Conservation (phyloP, 2,113 vertebrate species). For the Gambusia holbrooki region DNA sequence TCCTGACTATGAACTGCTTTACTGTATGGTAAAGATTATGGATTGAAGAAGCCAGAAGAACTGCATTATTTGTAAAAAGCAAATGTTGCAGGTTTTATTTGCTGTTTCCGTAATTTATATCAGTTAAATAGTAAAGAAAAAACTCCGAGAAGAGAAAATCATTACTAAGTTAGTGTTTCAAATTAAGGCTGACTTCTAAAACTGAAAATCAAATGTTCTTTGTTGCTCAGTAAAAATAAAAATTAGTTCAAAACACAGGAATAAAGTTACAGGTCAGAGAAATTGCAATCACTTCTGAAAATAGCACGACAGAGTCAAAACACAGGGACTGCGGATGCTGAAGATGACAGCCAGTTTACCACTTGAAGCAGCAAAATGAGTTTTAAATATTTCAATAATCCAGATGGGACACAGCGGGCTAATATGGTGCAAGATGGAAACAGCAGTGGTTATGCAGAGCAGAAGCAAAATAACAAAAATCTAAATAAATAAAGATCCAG, state of each 20-base stretch:
- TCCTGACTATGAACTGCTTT: too few relatives aligned
- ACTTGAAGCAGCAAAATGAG: slow-evolving; percentile 22
- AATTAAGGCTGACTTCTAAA: background rate
- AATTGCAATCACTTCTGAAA: background rate
- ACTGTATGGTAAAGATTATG: too few relatives aligned
- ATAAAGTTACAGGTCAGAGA: background rate
- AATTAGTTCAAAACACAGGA: background rate
- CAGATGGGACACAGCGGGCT: slow-evolving; percentile 26
- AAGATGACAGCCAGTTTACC: slow-evolving; percentile 12
- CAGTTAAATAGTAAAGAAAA: background rate
- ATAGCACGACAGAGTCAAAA: background rate
- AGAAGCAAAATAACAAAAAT: slow-evolving; percentile 12
- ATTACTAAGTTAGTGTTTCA: background rate
- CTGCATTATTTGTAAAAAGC: too few relatives aligned
- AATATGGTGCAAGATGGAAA: slow-evolving; percentile 12
- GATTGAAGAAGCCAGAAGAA: too few relatives aligned
- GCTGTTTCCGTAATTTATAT: too few relatives aligned
- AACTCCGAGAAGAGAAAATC: background rate
- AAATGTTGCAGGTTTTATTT: too few relatives aligned
- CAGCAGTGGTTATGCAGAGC: background rate
- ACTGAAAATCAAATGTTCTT: background rate
- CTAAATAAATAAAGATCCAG: background rate
- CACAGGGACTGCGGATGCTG: background rate
- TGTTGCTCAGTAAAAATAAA: background rate
- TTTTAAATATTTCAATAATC: slow-evolving; percentile 27